Percentiles rank a stretch among this genome's conserved stretches.
Evolutionary conservation across 1,140 invertebrate genomes (phyloP).

Genomic region (Colletes gigas): DNA sequence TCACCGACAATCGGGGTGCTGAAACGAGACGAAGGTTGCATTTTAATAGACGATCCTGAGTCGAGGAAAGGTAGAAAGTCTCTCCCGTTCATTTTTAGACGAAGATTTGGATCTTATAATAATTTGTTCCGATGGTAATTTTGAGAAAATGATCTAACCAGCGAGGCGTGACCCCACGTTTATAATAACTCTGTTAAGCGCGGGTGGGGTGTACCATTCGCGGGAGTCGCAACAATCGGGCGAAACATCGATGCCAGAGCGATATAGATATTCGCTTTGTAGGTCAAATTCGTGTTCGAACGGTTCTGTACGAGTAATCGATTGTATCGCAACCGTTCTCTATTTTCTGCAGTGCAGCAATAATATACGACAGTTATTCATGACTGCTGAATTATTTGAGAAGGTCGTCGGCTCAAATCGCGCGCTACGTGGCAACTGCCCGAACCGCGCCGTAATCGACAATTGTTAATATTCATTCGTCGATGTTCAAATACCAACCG

Average conservation of each 20-base stretch:
- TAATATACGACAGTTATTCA: slow-evolving; percentile 54
- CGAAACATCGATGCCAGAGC: not conserved
- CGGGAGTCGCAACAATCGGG: not conserved
- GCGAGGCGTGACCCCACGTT: too few species aligned
- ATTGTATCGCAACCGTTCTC: slow-evolving; percentile 52
- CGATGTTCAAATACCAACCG: not conserved
- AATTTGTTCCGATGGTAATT: too few species aligned
- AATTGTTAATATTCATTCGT: not conserved
- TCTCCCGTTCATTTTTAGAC: too few species aligned
- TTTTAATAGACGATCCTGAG: too few species aligned
- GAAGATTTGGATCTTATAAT: too few species aligned
- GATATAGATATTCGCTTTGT: slow-evolving; percentile 13
- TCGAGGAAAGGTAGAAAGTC: too few species aligned
- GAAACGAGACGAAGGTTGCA: not conserved
- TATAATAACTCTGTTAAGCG: too few species aligned
- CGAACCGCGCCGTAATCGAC: not conserved
- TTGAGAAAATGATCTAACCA: too few species aligned
- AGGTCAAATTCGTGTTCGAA: slow-evolving; percentile 35
- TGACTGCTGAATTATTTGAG: slow-evolving; percentile 56
- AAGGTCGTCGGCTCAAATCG: slow-evolving; percentile 39
- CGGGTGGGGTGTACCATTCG: too few species aligned
- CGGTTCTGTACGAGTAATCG: slow-evolving; percentile 37
- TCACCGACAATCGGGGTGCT: slow-evolving; percentile 12
- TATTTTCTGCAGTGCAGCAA: slow-evolving; percentile 53
- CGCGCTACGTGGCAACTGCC: not conserved